phyloP scores from a whole-genome alignment of 2,888 invertebrate species.

The Bimastos eiseni region DNA sequence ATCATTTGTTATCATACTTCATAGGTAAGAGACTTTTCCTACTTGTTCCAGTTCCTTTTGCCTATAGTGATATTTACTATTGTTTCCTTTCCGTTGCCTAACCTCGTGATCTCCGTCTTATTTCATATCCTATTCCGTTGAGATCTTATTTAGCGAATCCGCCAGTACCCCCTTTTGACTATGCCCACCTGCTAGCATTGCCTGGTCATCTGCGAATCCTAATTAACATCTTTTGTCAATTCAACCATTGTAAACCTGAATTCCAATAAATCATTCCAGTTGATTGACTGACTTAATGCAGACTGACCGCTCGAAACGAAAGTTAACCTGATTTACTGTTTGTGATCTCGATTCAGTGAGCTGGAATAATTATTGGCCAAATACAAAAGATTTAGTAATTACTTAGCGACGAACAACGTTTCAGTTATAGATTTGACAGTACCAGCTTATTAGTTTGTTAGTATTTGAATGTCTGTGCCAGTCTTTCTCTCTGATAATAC shows the following conservation, averaged over 20 bases:
- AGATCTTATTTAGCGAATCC: too few relatives aligned
- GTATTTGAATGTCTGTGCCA: background rate
- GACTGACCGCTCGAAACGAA: background rate
- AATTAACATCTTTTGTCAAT: background rate
- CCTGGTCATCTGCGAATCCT: too few relatives aligned
- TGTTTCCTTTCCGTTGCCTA: too few relatives aligned
- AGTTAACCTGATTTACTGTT: background rate
- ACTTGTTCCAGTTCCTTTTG: too few relatives aligned
- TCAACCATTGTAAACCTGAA: background rate
- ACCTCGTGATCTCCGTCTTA: too few relatives aligned
- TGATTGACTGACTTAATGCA: background rate
- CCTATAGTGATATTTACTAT: too few relatives aligned
- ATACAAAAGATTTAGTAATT: background rate
- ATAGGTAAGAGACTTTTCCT: too few relatives aligned
- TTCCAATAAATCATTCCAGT: background rate
- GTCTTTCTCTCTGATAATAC: too few relatives aligned
- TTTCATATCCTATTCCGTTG: too few relatives aligned
- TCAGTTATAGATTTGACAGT: background rate
- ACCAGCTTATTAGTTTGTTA: background rate
- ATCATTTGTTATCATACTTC: too few relatives aligned
- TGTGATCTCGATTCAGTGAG: background rate
- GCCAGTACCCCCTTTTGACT: too few relatives aligned
- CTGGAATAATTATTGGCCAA: background rate
- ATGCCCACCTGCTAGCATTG: too few relatives aligned
- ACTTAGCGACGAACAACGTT: background rate